Evolutionary conservation across 1,140 invertebrate species (phyloP).

Genomic region (Onthophagus taurus): DNA sequence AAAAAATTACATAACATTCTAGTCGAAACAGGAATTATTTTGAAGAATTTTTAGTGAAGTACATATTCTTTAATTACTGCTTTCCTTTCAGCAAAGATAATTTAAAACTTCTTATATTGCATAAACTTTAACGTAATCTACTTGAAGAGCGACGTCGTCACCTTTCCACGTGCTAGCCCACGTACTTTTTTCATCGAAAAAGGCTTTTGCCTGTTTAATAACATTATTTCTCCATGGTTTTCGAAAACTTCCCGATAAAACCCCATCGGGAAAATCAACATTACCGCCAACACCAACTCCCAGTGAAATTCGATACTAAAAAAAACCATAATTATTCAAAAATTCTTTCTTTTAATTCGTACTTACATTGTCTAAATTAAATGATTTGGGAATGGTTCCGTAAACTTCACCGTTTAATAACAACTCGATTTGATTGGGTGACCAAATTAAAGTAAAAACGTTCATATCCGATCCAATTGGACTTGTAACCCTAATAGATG

Average conservation of each 20-base stretch:
- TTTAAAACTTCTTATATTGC: too few species aligned
- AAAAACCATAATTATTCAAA: too few species aligned
- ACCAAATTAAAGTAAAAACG: constrained; percentile 21
- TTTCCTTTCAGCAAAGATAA: too few species aligned
- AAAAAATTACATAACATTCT: too few species aligned
- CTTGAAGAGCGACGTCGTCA: constrained; percentile 17
- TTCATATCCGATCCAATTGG: constrained; percentile 19
- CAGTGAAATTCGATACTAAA: constrained; percentile 23
- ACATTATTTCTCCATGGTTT: constrained; percentile 26
- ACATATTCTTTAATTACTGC: too few species aligned
- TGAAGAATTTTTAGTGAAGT: too few species aligned
- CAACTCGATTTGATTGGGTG: too few species aligned
- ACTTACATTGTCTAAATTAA: too few species aligned
- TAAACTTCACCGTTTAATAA: too few species aligned
- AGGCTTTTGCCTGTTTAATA: constrained; percentile 16
- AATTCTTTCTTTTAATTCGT: too few species aligned
- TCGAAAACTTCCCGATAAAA: constrained; percentile 13
- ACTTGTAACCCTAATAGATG: constrained; percentile 1
- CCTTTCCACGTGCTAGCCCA: constrained; percentile 26
- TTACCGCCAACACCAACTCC: constrained; percentile 27
- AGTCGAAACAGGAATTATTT: too few species aligned
- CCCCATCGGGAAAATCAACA: constrained; percentile 25
- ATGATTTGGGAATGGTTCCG: too few species aligned
- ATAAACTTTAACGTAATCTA: constrained; percentile 26
- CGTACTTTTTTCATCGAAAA: constrained; percentile 14